These are phyloP conservation scores for Seira sanloemensis DNA, from an alignment of 2,888 invertebrate genomes.

Conservation along the genomic window DNA sequence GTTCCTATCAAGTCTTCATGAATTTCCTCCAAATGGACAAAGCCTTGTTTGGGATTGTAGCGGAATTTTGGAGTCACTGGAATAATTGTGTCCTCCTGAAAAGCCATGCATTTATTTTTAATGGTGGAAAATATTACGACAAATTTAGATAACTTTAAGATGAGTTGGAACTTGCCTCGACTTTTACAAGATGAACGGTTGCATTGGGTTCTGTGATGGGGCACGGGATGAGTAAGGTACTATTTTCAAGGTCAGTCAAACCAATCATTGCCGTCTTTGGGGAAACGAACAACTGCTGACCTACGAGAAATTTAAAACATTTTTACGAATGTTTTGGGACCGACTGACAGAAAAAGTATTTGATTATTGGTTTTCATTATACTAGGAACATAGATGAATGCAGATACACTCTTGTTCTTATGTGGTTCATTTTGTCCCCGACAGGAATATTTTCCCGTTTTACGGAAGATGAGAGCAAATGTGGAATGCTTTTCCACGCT, in stretches of 20 bases:
- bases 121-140: too few species aligned
- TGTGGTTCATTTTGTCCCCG: constrained; percentile 13
- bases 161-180: neutral
- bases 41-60: constrained; percentile 27
- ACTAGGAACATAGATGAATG: constrained; percentile 42
- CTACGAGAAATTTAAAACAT: constrained; percentile 5
- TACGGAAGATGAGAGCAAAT: neutral
- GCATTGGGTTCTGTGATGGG: constrained; percentile 42
- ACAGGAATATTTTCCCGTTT: constrained; percentile 31
- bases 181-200: constrained; percentile 8
- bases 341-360: neutral
- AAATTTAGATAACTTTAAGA: too few species aligned
- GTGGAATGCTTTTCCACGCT: constrained; percentile 28
- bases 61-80: neutral
- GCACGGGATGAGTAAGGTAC: constrained; percentile 29
- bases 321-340: neutral
- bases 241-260: neutral
- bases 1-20: neutral
- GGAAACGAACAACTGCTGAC: constrained; percentile 28
- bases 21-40: neutral
- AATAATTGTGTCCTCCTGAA: constrained; percentile 27
- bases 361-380: neutral
- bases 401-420: constrained; percentile 23
- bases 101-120: too few species aligned
- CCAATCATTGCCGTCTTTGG: constrained; percentile 16